Base-by-base conservation (phyloP, 1,140 invertebrate genomes). In the Neuroterus valhalla region DNA sequence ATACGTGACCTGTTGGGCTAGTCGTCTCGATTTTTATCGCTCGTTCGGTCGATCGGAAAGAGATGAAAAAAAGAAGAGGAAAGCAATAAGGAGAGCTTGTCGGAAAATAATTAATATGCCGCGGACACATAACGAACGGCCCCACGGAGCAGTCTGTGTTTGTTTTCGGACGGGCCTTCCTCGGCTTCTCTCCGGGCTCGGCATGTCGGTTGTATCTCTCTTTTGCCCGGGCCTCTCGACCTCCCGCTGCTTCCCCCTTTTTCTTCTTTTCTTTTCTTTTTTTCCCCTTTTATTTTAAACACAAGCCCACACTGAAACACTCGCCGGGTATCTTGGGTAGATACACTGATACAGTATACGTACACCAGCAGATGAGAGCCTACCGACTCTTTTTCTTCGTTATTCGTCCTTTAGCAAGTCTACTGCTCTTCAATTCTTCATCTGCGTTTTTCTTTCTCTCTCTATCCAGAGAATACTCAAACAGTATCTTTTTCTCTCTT, bases 61-160 rank as follows among this genome's bases (percentile, higher is more conserved):
- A 62, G 31, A 62, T 62, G 23, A 62, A 31, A 62, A 55, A 38
- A 31, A 62, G 26, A 62, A 38, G 55, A 62, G 2, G 55, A 62
- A 62, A 62, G 23, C 78, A 75, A 74, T 77, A 80, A 80, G 71
- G 75, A 76, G 62, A 77, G 70, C 70, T 79, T 31, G 46, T 14
- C 72, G 38, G 71, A 74, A 76, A 78, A 80, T 80, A 80, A 80
- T 80, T 80, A 80, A 80, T 80, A 80, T 80, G 79, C 79, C 76
- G 76, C 74, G 76, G 66, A 46, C 79, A 74, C 79, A 80, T 80
- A 80, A 80, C 72, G 79, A 76, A 78, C 79, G 76, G 76, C 78
- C 71, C 72, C 71, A 75, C 68, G 79, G 79, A 72, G 71, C 78
- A 76, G 79, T 78, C 78, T 80, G 78, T 80, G 78, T 80, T 80